phyloP scores from a whole-genome alignment of 1,140 invertebrate genomes.

The Drosophila novamexicana region DNA sequence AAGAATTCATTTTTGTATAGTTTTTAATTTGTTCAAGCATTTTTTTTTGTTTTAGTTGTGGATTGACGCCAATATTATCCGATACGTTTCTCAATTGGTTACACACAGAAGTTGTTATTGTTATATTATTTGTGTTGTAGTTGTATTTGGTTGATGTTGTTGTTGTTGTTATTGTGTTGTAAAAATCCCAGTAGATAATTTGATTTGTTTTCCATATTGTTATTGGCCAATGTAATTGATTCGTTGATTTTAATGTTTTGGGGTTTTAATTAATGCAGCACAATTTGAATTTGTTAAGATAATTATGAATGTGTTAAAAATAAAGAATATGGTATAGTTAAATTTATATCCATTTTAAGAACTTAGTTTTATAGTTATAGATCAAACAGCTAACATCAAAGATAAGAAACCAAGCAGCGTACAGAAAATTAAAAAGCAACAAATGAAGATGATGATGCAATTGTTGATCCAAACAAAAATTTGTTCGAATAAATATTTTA shows the following conservation, averaged over 20 bases:
- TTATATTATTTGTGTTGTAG: slow-evolving; percentile 19
- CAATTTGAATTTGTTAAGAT: slow-evolving; percentile 37
- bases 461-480: too few relatives aligned
- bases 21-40: slow-evolving; percentile 56
- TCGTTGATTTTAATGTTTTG: slow-evolving; percentile 31
- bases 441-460: not conserved
- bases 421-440: not conserved
- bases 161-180: slow-evolving; percentile 31
- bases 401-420: slow-evolving; percentile 6
- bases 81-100: slow-evolving; percentile 54
- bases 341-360: slow-evolving; percentile 32
- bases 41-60: slow-evolving; percentile 8
- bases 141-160: slow-evolving; percentile 4
- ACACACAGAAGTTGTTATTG: slow-evolving; percentile 63
- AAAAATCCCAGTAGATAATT: slow-evolving; percentile 41
- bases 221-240: slow-evolving; percentile 33
- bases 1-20: slow-evolving; percentile 26
- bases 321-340: slow-evolving; percentile 43
- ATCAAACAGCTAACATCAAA: slow-evolving; percentile 6
- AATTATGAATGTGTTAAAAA: slow-evolving; percentile 33
- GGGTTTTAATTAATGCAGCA: slow-evolving; percentile 28
- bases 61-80: slow-evolving; percentile 54
- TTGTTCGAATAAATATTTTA: too few relatives aligned
- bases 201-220: slow-evolving; percentile 38
- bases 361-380: slow-evolving; percentile 11